Base-by-base conservation (phyloP, 2,113 vertebrate genomes). In the Notothenia rossii region DNA sequence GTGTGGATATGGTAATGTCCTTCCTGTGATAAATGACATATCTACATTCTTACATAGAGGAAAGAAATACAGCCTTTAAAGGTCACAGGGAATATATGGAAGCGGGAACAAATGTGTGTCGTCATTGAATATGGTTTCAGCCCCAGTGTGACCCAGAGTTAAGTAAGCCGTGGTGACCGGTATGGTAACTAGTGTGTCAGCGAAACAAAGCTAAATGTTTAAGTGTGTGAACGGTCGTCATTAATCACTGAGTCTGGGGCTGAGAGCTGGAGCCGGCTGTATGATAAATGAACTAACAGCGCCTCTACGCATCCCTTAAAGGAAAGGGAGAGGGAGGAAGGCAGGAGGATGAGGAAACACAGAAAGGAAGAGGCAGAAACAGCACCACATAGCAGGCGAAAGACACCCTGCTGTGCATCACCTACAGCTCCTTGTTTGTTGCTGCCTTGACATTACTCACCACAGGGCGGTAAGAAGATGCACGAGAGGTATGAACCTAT, bases 121-220 rank as follows among this genome's bases (percentile, higher is more conserved):
- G 8, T 87, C 75, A 72, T 86, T 82, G 36, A 71, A 5, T 85
- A 83, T 70, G 69, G 69, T 76, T 81, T 25, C 36, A 50, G 73
- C 77, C 72, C 72, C 73, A 48, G 72, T 62, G 85, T 84, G 85
- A 86, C 77, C 72, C 62, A 36, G 75, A 45, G 20, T 66, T 90
- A 86, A 85, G 87, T 91, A 90, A 90, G 86, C 86, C 79, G 10
- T 49, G 70, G 86, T 86, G 84, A 88, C 88, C 68, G 36, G 20
- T 83, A 80, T 84, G 62, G 90, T 90, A 89, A 93, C 86, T 73
- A 86, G 91, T 33, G 79, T 92, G 91, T 91, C 92, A 90, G 89
- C 69, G 60, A 90, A 93, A 92, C 93, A 91, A 94, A 93, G 91
- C 90, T 79, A 86, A 90, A 92, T 92, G 92, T 93, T 94, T 94